A percentile compares a stretch with the other conserved stretches of the same genome.
phyloP scores from a whole-genome alignment of 2,888 invertebrate species.

The Sclerodermus sp. region DNA sequence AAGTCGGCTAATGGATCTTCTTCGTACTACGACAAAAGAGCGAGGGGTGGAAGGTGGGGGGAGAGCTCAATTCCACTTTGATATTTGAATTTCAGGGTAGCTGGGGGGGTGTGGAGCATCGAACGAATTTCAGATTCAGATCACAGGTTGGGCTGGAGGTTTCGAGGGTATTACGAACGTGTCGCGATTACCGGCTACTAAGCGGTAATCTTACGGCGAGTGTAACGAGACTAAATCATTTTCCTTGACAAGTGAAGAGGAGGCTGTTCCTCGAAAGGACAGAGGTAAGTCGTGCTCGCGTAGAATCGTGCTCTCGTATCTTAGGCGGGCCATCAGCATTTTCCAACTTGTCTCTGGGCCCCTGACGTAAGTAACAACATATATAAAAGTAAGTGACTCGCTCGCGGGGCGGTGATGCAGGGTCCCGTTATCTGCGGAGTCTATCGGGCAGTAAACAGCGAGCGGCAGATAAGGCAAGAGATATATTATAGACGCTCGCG shows the following conservation, averaged over 20 bases:
- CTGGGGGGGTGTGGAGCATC: too few species aligned
- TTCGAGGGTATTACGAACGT: neutral
- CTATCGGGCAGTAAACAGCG: constrained; percentile 58
- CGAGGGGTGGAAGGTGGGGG: too few species aligned
- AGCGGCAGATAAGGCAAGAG: constrained; percentile 56
- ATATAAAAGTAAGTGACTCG: constrained; percentile 52
- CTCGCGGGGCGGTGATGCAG: constrained; percentile 47
- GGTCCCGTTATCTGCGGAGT: constrained; percentile 53
- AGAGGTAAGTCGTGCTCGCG: constrained; percentile 19
- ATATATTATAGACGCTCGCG: constrained; percentile 54
- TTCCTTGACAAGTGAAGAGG: neutral
- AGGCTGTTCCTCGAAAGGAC: neutral
- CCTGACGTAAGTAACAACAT: constrained; percentile 51
- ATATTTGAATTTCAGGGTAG: too few species aligned
- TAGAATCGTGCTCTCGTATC: constrained; percentile 36
- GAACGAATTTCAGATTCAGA: neutral
- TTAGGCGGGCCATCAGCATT: constrained; percentile 43
- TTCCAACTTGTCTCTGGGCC: constrained; percentile 49
- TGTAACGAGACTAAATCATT: constrained; percentile 2
- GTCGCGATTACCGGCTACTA: neutral
- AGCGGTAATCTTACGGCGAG: neutral
- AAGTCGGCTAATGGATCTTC: too few species aligned
- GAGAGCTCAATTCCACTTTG: too few species aligned
- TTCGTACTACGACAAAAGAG: too few species aligned
- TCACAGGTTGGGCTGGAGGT: neutral